Evolutionary conservation across 2,113 vertebrate species (phyloP).

Genomic region (Colinus virginianus): DNA sequence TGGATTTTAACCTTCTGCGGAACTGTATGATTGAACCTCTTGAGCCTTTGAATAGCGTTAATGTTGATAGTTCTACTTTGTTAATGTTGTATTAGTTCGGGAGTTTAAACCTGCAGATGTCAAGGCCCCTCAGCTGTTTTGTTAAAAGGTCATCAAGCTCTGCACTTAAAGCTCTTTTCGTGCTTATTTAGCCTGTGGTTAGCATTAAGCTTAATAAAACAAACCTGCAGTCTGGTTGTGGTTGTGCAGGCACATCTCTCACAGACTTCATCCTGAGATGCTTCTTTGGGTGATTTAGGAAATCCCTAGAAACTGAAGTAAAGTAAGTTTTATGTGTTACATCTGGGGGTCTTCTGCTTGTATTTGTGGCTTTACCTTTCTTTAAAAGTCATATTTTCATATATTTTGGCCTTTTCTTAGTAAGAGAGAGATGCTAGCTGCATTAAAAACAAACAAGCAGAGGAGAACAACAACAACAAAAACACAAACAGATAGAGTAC

Average conservation of each 20-base stretch:
- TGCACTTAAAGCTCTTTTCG: neutral
- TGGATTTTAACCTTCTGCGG: neutral
- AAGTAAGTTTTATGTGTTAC: neutral
- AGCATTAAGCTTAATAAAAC: neutral
- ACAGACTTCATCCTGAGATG: constrained; percentile 22
- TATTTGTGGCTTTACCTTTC: neutral
- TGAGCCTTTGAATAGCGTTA: neutral
- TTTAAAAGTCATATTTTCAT: neutral
- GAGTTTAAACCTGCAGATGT: neutral
- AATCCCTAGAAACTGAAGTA: neutral
- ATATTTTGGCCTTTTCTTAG: neutral
- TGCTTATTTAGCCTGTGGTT: constrained; percentile 15
- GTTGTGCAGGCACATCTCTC: constrained; percentile 25
- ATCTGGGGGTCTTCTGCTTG: neutral
- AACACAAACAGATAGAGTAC: neutral
- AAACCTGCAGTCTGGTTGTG: neutral
- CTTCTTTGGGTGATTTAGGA: neutral
- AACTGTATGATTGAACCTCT: neutral
- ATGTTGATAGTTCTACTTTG: neutral
- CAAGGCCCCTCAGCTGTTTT: neutral
- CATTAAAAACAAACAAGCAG: neutral
- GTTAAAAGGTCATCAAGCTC: neutral
- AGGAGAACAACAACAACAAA: neutral
- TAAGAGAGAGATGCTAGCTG: neutral
- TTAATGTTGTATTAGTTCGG: neutral